phyloP scores from a whole-genome alignment of 2,113 vertebrate species.

The Hucho hucho region DNA sequence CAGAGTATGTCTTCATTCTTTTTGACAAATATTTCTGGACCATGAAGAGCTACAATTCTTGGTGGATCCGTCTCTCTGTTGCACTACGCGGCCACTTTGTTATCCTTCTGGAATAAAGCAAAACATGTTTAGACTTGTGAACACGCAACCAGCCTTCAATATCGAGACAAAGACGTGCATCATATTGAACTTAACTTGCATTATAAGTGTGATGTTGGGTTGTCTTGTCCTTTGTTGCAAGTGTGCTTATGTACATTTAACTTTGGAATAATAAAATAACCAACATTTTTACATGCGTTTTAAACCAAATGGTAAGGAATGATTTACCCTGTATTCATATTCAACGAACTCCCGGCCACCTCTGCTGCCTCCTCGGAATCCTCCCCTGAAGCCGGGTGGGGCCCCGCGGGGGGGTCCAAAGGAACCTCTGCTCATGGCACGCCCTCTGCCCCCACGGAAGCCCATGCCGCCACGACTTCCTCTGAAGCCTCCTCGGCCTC shows the following conservation, averaged over 20 bases:
- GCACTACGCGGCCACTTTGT: conserved; percentile 94
- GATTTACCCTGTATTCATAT: conserved; percentile 92
- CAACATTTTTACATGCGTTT: background rate
- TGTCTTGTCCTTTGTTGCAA: background rate
- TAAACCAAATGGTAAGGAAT: background rate
- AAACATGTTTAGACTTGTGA: background rate
- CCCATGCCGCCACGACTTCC: conserved; percentile 86
- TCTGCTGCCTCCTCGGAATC: conserved; percentile 84
- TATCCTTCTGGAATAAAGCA: conserved; percentile 85
- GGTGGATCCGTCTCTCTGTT: conserved; percentile 60
- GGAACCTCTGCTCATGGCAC: conserved; percentile 78
- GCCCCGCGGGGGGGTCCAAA: conserved; percentile 81
- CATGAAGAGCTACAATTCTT: conserved; percentile 74
- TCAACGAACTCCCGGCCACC: conserved; percentile 92
- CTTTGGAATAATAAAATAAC: too few relatives aligned
- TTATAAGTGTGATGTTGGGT: background rate
- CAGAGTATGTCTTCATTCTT: conserved; percentile 82
- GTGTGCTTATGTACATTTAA: background rate
- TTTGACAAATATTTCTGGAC: conserved; percentile 70
- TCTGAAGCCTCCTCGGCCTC: conserved; percentile 87
- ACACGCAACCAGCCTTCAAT: background rate
- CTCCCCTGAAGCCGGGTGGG: conserved; percentile 84
- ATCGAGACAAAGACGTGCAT: background rate
- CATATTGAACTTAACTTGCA: too few relatives aligned
- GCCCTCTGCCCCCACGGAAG: conserved; percentile 85